Evolutionary conservation across 2,113 vertebrate genomes (phyloP), one percentile per base, ranked within the genome.

Genomic region (Nothocercus julius): DNA sequence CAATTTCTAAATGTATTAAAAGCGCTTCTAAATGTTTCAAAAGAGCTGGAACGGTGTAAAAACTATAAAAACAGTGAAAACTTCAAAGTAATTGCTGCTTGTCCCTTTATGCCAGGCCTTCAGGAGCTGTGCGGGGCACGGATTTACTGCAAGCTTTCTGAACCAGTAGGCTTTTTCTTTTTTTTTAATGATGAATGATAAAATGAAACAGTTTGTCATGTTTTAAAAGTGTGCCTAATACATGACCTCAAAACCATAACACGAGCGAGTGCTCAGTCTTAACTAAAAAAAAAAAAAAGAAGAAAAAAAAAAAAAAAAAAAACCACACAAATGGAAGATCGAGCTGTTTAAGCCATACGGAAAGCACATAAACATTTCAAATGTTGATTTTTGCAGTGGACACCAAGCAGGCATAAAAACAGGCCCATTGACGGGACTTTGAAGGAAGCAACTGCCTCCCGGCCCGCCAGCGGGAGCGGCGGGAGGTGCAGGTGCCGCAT

Each of bases 171-270:
- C 38, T 0, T 38, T 30, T 30, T 70, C 44, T 44, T 58, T 36
- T 36, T 59, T 25, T 51, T 63, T 38, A 15, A 36, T 17, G 45
- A 74, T 42, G 11, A 82, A 79, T 9, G 25, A 87, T 17, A 85
- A 87, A 92, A 92, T 24, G n/a, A 92, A 94, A 85, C 34, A 61
- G 63, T 78, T 11, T 13, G 8, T 15, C 69, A 56, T 20, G 13
- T 61, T 89, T 95, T 75, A 32, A 76, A 87, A 85, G 72, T 3
- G 11, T 11, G 53, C 15, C 38, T 81, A 79, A 90, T 53, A 89
- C 4, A 68, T 15, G 64, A 32, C 11, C 25, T 87, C 56, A 70
- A 61, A 72, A 80, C 42, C 72, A 34, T 10, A 72, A 17, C 22
- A 58, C 16, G 32, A 69, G 20, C 1, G 4, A 72, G 30, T 12